phyloP scores from a whole-genome alignment of 2,113 vertebrate genomes.

The Cygnus buccinator region DNA sequence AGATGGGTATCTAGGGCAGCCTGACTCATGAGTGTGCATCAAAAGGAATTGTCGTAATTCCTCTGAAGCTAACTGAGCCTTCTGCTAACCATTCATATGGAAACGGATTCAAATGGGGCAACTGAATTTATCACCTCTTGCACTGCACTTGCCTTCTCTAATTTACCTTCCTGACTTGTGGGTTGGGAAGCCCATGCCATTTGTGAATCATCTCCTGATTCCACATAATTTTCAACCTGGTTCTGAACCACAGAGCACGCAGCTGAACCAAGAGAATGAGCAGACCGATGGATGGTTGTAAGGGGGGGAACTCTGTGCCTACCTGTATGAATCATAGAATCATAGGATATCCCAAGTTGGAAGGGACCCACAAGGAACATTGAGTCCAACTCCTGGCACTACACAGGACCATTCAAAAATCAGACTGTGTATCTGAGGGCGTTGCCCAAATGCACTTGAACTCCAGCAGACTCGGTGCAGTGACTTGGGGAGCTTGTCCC shows the following conservation, averaged over 20 bases:
- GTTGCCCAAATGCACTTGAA: no score
- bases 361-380: no score
- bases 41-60: background rate
- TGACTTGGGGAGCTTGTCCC: no score
- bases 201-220: constrained; percentile 10
- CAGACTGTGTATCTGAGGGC: no score
- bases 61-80: background rate
- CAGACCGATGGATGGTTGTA: background rate
- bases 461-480: no score
- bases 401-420: no score
- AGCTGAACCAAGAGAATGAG: background rate
- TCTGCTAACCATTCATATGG: background rate
- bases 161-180: background rate
- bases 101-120: background rate
- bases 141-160: background rate
- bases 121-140: background rate
- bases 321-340: background rate
- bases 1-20: background rate
- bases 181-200: background rate
- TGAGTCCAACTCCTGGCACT: no score
- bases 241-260: background rate
- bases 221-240: background rate
- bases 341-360: no score
- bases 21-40: background rate
- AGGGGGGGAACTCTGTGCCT: background rate